phyloP scores from a whole-genome alignment of 2,797 vertebrate genomes.

The Pseudomugil tenellus region DNA sequence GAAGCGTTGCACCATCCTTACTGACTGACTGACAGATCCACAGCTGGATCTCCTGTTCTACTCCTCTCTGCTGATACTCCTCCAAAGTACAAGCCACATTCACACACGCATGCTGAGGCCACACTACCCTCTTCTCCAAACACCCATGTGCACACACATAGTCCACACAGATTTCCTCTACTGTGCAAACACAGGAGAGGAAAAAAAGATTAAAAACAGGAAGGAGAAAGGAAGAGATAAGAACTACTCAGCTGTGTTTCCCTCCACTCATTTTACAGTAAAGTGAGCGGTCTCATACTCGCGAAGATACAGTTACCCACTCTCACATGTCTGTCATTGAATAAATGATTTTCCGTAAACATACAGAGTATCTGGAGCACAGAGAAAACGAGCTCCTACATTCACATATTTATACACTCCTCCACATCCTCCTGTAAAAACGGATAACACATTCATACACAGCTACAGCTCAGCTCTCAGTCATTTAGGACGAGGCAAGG shows the following conservation, averaged over 20 bases:
- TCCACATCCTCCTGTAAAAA: conserved; percentile 48
- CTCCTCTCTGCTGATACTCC: conserved; percentile 46
- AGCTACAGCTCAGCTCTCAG: conserved; percentile 54
- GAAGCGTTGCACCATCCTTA: conserved; percentile 95
- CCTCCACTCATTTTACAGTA: conserved; percentile 61
- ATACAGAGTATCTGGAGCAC: conserved; percentile 8
- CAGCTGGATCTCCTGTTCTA: conserved; percentile 58
- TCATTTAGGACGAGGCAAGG: conserved; percentile 84
- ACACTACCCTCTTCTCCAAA: conserved; percentile 63
- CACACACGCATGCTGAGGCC: conserved; percentile 42
- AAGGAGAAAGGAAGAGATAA: conserved; percentile 50
- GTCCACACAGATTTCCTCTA: conserved; percentile 45
- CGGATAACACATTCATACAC: conserved; percentile 47
- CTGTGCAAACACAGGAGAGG: conserved; percentile 65
- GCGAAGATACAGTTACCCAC: conserved; percentile 39
- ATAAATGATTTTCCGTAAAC: conserved; percentile 35
- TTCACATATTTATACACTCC: conserved; percentile 41
- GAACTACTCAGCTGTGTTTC: conserved; percentile 67
- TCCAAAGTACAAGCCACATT: conserved; percentile 50
- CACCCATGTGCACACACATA: conserved; percentile 65
- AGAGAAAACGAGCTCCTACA: conserved; percentile 27
- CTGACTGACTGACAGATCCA: conserved; percentile 49
- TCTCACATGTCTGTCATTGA: conserved; percentile 50
- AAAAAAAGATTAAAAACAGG: conserved; percentile 25
- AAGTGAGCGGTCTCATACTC: conserved; percentile 48